Base-by-base conservation (phyloP, 2,113 vertebrate species). In the Colossoma macropomum region DNA sequence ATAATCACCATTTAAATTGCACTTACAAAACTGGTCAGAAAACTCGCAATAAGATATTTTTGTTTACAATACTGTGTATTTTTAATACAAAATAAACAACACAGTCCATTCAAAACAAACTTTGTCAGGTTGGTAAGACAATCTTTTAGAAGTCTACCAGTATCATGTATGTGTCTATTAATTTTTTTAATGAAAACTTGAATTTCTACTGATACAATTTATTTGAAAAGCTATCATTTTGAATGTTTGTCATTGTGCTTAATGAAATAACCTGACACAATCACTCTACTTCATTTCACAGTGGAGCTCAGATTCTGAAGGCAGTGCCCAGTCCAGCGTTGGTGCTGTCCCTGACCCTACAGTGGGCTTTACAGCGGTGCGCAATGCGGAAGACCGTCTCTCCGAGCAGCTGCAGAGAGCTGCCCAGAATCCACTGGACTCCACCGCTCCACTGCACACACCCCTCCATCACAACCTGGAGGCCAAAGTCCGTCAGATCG, bases 241-340 rank as follows among this genome's bases (percentile, higher is more conserved):
- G n/a, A n/a, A n/a, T n/a, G 2, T 65, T 32, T 81, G 41, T 54
- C 23, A 60, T 38, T 45, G 17, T n/a, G 75, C 41, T 59, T 19
- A 19, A 10, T 69, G 13, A 23, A 69, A 81, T 27, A 76, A 27
- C 0, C 59, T 78, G 25, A 54, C 48, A 76, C 23, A 27, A 69
- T 84, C 38, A 86, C 21, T 34, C 45, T 30, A 13, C 50, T 77
- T 6, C 62, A 30, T 69, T 91, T 92, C 87, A 80, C 89, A 90
- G 65, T 77, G 17, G 2, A 95, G 91, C 83, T 91, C 92, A 13
- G 94, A 94, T 30, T 91, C 93, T 11, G 94, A 92, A 32, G 90
- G 89, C 89, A 94, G 91, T 69, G 23, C 75, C 12, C 72, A 84
- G 0, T 93, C 90, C 76, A 90, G 90, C 32, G 21, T 80, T 10